Evolutionary conservation across 2,797 vertebrate genomes (phyloP).

Genomic region (Spinus pinus): DNA sequence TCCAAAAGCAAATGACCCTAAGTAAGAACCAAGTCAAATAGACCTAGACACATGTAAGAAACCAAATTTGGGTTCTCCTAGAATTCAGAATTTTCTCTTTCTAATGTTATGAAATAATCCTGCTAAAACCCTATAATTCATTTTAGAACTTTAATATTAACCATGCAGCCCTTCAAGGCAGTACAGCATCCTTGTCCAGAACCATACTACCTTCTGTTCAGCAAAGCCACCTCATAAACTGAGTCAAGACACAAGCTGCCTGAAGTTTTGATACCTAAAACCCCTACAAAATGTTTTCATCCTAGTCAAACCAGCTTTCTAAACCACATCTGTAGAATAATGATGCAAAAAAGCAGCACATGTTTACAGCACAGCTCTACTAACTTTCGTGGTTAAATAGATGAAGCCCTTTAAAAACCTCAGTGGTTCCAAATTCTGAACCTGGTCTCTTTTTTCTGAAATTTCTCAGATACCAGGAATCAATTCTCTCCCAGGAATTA

Average conservation of each 20-base stretch:
- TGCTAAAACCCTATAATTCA: neutral
- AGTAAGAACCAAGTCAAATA: neutral
- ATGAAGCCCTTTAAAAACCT: neutral
- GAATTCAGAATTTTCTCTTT: neutral
- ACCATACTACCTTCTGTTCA: neutral
- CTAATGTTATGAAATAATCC: neutral
- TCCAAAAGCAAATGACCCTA: neutral
- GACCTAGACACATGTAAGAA: neutral
- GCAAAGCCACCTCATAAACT: neutral
- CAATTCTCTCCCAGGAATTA: neutral
- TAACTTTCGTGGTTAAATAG: neutral
- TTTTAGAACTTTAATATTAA: neutral
- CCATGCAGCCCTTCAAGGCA: neutral
- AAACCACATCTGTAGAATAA: neutral
- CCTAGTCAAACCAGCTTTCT: neutral
- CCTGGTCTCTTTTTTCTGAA: neutral
- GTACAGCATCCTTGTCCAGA: neutral
- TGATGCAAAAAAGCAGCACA: neutral
- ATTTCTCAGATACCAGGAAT: neutral
- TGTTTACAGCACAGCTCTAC: neutral
- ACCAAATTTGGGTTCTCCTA: neutral
- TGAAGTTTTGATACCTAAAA: neutral
- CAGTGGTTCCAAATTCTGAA: neutral
- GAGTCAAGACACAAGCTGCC: neutral
- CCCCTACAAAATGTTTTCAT: accelerated